Conservation (phyloP, 2,888 invertebrate species). For the Gari tellinella region DNA sequence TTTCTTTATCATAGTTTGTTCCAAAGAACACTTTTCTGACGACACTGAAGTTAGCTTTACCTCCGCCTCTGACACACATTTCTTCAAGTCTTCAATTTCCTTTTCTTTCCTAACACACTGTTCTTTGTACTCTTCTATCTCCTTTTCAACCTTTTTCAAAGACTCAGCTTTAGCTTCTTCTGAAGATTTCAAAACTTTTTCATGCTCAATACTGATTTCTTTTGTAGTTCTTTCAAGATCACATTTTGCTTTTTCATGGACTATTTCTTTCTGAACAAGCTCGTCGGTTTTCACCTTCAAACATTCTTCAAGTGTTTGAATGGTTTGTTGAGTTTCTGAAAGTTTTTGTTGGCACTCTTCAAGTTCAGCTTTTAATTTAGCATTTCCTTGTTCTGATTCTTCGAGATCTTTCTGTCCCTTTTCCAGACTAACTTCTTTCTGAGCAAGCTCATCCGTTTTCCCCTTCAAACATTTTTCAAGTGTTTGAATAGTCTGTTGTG, state of each 20-base stretch:
- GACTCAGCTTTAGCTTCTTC: conserved; percentile 8
- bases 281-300: conserved; percentile 37
- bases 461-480: conserved; percentile 31
- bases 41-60: conserved; percentile 7
- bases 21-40: conserved; percentile 19
- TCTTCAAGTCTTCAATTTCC: conserved; percentile 23
- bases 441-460: conserved; percentile 34
- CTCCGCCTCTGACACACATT: conserved; percentile 11
- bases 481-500: conserved; percentile 27
- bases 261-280: conserved; percentile 41
- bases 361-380: conserved; percentile 6
- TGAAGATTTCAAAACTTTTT: conserved; percentile 4
- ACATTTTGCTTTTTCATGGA: conserved; percentile 21
- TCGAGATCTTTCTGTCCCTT: conserved; percentile 5
- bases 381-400: conserved; percentile 10
- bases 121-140: conserved; percentile 12
- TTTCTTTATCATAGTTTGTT: conserved; percentile 27
- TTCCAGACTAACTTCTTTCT: conserved; percentile 35
- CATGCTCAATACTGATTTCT: conserved; percentile 6
- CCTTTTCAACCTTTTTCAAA: conserved; percentile 9
- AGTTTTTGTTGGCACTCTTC: conserved; percentile 36
- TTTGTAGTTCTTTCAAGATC: conserved; percentile 20
- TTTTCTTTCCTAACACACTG: conserved; percentile 22
- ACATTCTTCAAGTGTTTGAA: conserved; percentile 26
- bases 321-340: conserved; percentile 31